phyloP scores from a whole-genome alignment of 2,113 vertebrate genomes.

The Phalacrocorax carbo region DNA sequence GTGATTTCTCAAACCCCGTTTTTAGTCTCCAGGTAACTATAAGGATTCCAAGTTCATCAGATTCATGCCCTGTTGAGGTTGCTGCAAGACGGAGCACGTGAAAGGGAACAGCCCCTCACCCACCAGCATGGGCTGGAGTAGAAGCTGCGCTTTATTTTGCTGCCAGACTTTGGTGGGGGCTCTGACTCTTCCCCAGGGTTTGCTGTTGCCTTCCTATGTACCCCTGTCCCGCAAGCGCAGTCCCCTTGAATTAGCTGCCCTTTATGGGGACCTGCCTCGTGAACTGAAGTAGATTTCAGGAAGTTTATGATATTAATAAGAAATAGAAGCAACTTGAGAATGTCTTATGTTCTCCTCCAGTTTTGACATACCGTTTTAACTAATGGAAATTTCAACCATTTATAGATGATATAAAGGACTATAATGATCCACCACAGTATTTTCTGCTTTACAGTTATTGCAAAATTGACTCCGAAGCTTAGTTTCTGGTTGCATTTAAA shows the following conservation, averaged over 20 bases:
- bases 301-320: background rate
- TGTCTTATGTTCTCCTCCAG: background rate
- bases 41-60: background rate
- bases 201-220: background rate
- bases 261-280: background rate
- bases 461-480: background rate
- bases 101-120: rapidly evolving
- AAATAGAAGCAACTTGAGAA: background rate
- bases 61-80: rapidly evolving
- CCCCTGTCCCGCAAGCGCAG: background rate
- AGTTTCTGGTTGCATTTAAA: background rate
- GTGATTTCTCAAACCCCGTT: background rate
- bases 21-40: background rate
- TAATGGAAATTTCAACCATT: background rate
- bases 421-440: background rate
- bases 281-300: background rate
- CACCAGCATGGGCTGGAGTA: no score
- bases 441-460: background rate
- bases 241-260: background rate
- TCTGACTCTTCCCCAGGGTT: background rate
- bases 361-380: background rate
- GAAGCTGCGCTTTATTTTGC: background rate
- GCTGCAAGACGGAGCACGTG: rapidly evolving
- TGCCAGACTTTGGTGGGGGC: background rate
- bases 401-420: background rate